Evolutionary conservation across 2,797 vertebrate genomes (phyloP).

Genomic region (Orientallactaga sibirica): DNA sequence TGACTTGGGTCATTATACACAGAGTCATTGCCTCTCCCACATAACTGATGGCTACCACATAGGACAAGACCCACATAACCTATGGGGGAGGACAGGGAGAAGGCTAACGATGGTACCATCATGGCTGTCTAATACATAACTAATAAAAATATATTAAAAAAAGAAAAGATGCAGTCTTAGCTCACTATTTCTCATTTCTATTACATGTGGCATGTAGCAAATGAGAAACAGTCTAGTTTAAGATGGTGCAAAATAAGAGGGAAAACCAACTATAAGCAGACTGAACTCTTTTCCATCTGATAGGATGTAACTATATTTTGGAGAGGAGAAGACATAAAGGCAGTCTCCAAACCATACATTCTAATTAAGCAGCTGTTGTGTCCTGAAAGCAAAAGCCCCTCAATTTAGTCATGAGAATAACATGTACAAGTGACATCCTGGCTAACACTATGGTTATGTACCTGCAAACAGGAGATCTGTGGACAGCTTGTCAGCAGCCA

Average conservation of each 20-base stretch:
- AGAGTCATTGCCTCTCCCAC: no score
- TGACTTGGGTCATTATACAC: no score
- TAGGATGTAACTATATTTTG: conserved; percentile 51
- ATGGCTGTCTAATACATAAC: no score
- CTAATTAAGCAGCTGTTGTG: conserved; percentile 85
- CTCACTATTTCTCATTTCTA: conserved; percentile 16
- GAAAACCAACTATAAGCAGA: not conserved
- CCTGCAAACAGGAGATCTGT: conserved; percentile 76
- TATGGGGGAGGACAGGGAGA: no score
- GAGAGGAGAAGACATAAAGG: conserved; percentile 54
- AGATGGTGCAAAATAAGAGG: not conserved
- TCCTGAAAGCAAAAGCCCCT: conserved; percentile 84
- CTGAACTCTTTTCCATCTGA: conserved; percentile 51
- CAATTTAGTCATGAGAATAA: conserved; percentile 85
- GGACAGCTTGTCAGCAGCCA: conserved; percentile 84
- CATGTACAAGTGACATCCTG: conserved; percentile 85
- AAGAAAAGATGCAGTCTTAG: not conserved
- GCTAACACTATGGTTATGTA: conserved; percentile 79
- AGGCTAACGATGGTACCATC: no score
- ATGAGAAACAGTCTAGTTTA: not conserved
- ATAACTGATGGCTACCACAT: no score
- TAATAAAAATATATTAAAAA: not conserved
- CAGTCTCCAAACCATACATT: conserved; percentile 82
- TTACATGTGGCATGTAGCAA: not conserved
- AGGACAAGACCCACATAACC: no score